Evolutionary conservation across 2,113 vertebrate species (phyloP), one percentile per base, ranked within the genome.

Genomic region (Mellivora capensis): DNA sequence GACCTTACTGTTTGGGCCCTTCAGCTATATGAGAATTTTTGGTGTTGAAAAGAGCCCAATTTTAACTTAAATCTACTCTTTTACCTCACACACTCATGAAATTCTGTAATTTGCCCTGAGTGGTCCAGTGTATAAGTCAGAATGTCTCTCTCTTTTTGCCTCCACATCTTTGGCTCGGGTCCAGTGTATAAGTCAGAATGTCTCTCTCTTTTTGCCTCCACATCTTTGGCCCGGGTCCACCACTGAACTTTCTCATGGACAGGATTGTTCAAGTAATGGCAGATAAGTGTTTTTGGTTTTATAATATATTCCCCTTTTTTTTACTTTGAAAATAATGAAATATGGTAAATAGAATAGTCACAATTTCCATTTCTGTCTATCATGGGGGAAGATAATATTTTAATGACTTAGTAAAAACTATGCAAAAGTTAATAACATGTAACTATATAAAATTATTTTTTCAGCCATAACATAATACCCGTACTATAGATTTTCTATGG

Each of bases 1-100:
- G 4, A 64, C 17, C 4, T 23, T 47, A 8, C 54, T 31, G 25
- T 71, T 91, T 80, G 18, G 39, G 83, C 2, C 1, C 4, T 44
- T 42, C n/a, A n/a, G 9, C 37, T n/a, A 54, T 49, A 44, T 42
- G 52, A 71, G 27, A 93, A 42, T 21, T 14, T 64, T 37, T 2
- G 15, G 13, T 52, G 31, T 49, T 79, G 11, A 83, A 82, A 82
- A 90, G 11, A 52, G 29, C 13, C 39, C 37, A 29, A 20, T 7
- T 80, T 37, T 89, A 79, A 79, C 31, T 57, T 84, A 18, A 83
- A 39, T 76, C 52, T 39, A 62, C 31, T 5, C 11, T 37, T 11
- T 39, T 2, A 13, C 0, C 17, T 31, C 13, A n/a, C 3, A 77
- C 0, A 39, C 2, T 52, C 5, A 14, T 12, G 23, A 44, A 23